phyloP scores from a whole-genome alignment of 2,113 vertebrate species.

The Benitochromis conjunctus region DNA sequence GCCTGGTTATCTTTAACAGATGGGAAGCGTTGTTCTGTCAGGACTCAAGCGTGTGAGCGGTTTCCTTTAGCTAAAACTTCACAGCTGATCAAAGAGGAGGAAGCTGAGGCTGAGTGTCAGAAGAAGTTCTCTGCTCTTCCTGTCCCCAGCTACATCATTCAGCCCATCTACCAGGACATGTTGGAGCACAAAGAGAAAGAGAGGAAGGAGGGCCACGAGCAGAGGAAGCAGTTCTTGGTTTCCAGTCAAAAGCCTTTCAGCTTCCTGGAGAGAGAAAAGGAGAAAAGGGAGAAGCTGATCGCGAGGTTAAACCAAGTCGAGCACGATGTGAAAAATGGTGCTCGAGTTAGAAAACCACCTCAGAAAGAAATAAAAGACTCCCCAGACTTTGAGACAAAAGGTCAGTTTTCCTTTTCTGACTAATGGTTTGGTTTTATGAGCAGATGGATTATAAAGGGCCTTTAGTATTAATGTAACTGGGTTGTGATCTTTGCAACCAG shows the following conservation, averaged over 20 bases:
- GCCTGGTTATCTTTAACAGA: constrained; percentile 68
- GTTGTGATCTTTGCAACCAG: background rate
- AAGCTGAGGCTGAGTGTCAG: constrained; percentile 82
- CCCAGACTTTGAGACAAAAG: constrained; percentile 75
- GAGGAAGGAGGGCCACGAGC: constrained; percentile 75
- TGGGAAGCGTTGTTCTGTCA: constrained; percentile 58
- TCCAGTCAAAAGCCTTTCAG: constrained; percentile 87
- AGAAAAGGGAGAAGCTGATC: constrained; percentile 71
- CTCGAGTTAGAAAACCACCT: constrained; percentile 45
- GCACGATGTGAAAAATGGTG: constrained; percentile 39
- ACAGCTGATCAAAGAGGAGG: constrained; percentile 66
- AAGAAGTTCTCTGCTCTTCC: constrained; percentile 85
- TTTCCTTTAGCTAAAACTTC: constrained; percentile 26
- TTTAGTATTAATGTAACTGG: background rate
- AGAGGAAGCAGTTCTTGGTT: constrained; percentile 83
- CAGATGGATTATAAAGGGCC: background rate
- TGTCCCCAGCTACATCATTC: constrained; percentile 79
- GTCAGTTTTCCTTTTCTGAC: constrained; percentile 56
- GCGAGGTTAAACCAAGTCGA: constrained; percentile 52
- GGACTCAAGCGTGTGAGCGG: constrained; percentile 70
- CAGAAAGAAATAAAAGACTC: constrained; percentile 71
- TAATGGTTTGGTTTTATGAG: background rate
- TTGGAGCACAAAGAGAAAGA: constrained; percentile 75
- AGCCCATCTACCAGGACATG: constrained; percentile 81
- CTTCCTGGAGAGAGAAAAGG: constrained; percentile 81